Percentiles rank a stretch among this genome's conserved stretches.
Conservation (phyloP, 2,888 invertebrate genomes). For the Nasonovia ribisnigri region DNA sequence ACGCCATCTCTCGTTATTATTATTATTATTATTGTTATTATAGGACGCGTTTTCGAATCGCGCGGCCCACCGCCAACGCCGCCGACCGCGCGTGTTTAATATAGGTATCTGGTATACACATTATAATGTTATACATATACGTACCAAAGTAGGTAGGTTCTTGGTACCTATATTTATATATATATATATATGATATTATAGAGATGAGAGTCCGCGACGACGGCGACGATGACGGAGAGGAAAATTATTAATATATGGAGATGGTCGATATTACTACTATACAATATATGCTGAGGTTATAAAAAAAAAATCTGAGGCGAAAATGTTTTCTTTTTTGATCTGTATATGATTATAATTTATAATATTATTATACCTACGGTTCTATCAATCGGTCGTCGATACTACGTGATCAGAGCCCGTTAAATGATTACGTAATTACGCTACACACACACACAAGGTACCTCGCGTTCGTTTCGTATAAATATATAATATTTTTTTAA, state of each 20-base stretch:
- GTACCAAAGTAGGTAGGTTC: neutral
- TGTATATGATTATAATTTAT: neutral
- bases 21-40: neutral
- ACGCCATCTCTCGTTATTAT: neutral
- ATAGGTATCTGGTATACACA: neutral
- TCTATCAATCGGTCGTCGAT: constrained; percentile 2
- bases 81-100: neutral
- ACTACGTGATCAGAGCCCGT: constrained; percentile 35
- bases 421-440: constrained; percentile 38
- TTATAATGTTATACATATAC: neutral
- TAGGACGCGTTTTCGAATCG: constrained; percentile 1
- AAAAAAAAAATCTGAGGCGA: neutral
- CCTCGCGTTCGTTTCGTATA: neutral
- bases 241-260: neutral
- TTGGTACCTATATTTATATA: neutral
- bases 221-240: neutral
- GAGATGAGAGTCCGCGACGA: neutral
- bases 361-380: neutral
- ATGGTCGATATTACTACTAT: neutral
- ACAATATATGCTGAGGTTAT: neutral
- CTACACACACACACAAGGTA: neutral
- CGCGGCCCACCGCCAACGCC: neutral
- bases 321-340: neutral
- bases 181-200: neutral
- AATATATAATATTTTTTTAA: neutral